These are phyloP conservation scores for Ornithorhynchus anatinus DNA, from an alignment of 2,113 vertebrate species.

Conservation along the genomic window DNA sequence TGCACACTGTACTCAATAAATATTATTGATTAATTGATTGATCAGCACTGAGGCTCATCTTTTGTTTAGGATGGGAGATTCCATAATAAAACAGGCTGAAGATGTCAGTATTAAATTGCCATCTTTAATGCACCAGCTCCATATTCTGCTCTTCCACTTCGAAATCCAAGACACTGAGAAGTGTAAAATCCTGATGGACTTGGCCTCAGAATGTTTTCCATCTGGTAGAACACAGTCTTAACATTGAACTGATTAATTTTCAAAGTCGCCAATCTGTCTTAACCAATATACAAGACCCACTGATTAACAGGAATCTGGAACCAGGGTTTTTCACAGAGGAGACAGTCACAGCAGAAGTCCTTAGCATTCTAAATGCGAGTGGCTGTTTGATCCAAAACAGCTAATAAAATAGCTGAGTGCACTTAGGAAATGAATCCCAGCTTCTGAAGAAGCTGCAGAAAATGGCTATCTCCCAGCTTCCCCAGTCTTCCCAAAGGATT, in stretches of 20 bases:
- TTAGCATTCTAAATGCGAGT: not conserved
- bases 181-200: no score
- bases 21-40: no score
- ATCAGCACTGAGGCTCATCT: no score
- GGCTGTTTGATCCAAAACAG: slow-evolving; percentile 47
- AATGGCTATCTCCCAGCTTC: slow-evolving; percentile 42
- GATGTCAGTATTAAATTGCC: no score
- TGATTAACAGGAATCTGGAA: slow-evolving; percentile 20
- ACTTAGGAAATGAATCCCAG: slow-evolving; percentile 42
- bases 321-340: not conserved
- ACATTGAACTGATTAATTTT: not conserved
- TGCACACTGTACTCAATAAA: no score
- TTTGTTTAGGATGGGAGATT: no score
- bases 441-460: slow-evolving; percentile 54
- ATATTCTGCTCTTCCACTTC: no score
- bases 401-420: slow-evolving; percentile 41
- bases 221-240: not conserved
- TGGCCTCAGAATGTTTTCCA: no score
- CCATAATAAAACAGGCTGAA: no score
- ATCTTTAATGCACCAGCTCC: no score
- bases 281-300: no score
- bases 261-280: not conserved
- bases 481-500: slow-evolving; percentile 30
- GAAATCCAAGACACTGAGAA: no score
- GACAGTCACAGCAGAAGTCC: slow-evolving; percentile 13